These are phyloP conservation scores for Pseudorectes ferrugineus DNA, from an alignment of 2,113 vertebrate species.

Conservation along the genomic window DNA sequence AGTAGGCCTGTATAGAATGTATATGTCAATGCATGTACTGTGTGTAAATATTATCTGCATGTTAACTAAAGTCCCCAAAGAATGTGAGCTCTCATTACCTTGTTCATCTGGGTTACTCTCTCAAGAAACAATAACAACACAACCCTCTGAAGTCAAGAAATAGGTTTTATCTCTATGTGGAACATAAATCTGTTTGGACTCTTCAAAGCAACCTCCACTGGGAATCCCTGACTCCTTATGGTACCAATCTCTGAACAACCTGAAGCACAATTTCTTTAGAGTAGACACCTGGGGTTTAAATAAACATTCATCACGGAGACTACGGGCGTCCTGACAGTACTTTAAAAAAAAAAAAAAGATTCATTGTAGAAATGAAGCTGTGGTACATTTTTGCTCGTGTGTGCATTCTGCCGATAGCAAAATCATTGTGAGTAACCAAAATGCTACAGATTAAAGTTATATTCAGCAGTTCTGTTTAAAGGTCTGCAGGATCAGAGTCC, in stretches of 20 bases:
- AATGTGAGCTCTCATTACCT: neutral
- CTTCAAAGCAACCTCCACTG: neutral
- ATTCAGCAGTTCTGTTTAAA: neutral
- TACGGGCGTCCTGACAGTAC: neutral
- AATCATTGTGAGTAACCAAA: neutral
- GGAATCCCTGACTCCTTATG: neutral
- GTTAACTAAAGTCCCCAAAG: neutral
- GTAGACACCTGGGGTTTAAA: neutral
- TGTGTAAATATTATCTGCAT: neutral
- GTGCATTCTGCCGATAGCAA: neutral
- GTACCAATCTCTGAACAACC: constrained; percentile 1
- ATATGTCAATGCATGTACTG: neutral
- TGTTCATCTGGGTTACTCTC: neutral
- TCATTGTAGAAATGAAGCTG: neutral
- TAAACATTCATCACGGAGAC: neutral
- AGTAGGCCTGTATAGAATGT: neutral
- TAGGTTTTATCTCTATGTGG: neutral
- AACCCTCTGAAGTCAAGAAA: neutral
- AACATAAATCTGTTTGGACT: constrained; percentile 2
- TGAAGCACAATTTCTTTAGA: neutral
- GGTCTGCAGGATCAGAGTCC: neutral
- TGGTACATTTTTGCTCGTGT: neutral
- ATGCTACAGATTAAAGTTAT: neutral
- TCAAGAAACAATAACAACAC: neutral
- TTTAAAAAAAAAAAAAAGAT: neutral